A percentile compares a stretch with the other conserved stretches of the same genome.
These are phyloP conservation scores for Brachyistius frenatus DNA, from an alignment of 2,113 vertebrate species.

Conservation along the genomic window DNA sequence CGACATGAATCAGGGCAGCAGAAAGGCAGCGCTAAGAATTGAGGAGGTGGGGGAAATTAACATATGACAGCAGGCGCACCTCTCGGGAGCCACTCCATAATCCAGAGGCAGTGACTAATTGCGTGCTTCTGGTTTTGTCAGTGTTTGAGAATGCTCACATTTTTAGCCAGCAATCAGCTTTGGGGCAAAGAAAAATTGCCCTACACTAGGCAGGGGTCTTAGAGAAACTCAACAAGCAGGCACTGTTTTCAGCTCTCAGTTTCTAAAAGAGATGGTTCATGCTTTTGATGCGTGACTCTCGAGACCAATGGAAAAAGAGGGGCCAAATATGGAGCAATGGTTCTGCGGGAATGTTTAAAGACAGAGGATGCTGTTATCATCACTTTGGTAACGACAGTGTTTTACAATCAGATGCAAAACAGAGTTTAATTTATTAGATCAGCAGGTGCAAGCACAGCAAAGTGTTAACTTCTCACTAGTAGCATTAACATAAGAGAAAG, in stretches of 20 bases:
- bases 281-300: constrained; percentile 44
- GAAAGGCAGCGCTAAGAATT: constrained; percentile 54
- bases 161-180: constrained; percentile 64
- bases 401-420: constrained; percentile 31
- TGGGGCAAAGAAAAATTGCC: constrained; percentile 58
- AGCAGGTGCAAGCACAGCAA: constrained; percentile 27
- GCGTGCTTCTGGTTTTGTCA: constrained; percentile 67
- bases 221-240: constrained; percentile 46
- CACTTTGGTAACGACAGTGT: constrained; percentile 15
- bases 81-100: constrained; percentile 74
- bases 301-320: constrained; percentile 9
- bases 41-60: constrained; percentile 70
- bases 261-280: constrained; percentile 44
- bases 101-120: constrained; percentile 76
- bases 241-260: constrained; percentile 47
- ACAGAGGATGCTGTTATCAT: constrained; percentile 36
- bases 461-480: constrained; percentile 16
- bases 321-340: neutral
- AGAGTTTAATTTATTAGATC: constrained; percentile 33
- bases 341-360: neutral
- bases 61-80: constrained; percentile 61
- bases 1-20: constrained; percentile 57
- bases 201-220: constrained; percentile 54
- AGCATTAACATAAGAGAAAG: neutral
- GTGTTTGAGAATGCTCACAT: constrained; percentile 63